Evolutionary conservation across 1,140 invertebrate species (phyloP), one percentile per base, ranked within the genome.

Genomic region (Oscheius sp.): DNA sequence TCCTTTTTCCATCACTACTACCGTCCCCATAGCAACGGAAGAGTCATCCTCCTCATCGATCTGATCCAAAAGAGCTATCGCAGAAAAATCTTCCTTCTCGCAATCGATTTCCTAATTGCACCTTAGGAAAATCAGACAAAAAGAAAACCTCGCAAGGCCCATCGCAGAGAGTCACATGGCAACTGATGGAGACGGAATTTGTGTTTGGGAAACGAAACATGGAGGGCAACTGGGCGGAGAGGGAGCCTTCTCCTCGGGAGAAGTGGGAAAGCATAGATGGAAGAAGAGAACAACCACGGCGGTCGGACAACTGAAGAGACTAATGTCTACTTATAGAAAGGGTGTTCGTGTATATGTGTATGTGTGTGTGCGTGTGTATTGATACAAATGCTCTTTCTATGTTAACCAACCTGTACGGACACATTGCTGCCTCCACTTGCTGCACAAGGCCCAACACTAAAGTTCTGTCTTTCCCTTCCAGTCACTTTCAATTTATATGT

Each of bases 191-290:
- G 10, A 68, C 32, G 29, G 52, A 32, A n/a, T 68, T 68, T 4
- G 67, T 32, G 36, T 68, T 68, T 1, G 67, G 67, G 23, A 68
- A 68, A 0, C 67, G 67, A 36, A 68, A 68, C 67, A 68, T 68
- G 52, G 67, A 68, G 18, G 67, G 67, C 18, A 68, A 36, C 26
- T 45, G 28, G 28, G 67, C 67, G n/a, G 35, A 32, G n/a, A 58
- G 34, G 0, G 55, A 49, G 15, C 23, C 58, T 32, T 68, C 67
- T 38, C 35, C 20, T 3, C 52, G 23, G 20, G 35, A 26, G 36
- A 68, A 68, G 55, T 68, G 49, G 34, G 49, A 49, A 31, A 68
- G 31, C 0, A 68, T 36, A 1, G 49, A 46, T 58, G 52, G 52
- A 31, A 68, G 55, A 28, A 68, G 67, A 2, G 67, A 49, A 61